Conservation (phyloP, 2,113 vertebrate species). For the Pogonocichla stellata region DNA sequence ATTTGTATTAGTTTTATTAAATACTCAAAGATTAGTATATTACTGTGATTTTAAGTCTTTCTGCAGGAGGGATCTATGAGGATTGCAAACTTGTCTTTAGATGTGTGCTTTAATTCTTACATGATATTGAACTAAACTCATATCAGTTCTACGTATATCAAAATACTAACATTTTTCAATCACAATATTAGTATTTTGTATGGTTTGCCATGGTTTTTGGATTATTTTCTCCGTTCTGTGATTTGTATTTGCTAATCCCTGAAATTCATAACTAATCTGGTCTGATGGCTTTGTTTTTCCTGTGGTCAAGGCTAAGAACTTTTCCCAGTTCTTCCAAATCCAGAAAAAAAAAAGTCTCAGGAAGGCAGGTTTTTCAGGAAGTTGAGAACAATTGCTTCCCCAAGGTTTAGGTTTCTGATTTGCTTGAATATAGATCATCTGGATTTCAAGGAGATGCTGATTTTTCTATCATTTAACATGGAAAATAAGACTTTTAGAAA, state of each 20-base stretch:
- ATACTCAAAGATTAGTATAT: not conserved
- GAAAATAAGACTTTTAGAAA: not conserved
- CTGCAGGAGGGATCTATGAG: not conserved
- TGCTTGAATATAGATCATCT: not conserved
- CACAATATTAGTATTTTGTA: not conserved
- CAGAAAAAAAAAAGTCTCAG: not conserved
- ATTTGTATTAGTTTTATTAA: not conserved
- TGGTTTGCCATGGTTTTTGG: not conserved
- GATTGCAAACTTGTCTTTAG: not conserved
- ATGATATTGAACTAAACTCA: not conserved
- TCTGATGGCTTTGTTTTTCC: not conserved
- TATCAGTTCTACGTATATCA: not conserved
- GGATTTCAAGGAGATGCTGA: not conserved
- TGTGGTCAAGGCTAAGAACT: not conserved
- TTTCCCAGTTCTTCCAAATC: not conserved
- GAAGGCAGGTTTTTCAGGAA: not conserved
- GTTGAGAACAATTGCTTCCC: not conserved
- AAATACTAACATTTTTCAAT: not conserved
- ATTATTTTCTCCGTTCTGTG: not conserved
- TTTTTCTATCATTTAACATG: not conserved
- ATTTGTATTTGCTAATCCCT: not conserved
- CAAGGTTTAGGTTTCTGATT: not conserved
- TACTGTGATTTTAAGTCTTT: not conserved
- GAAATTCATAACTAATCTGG: not conserved
- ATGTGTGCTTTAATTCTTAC: not conserved